A percentile compares a stretch with the other conserved stretches of the same genome.
Conservation (phyloP, 2,888 invertebrate species). For the Merodon equestris region DNA sequence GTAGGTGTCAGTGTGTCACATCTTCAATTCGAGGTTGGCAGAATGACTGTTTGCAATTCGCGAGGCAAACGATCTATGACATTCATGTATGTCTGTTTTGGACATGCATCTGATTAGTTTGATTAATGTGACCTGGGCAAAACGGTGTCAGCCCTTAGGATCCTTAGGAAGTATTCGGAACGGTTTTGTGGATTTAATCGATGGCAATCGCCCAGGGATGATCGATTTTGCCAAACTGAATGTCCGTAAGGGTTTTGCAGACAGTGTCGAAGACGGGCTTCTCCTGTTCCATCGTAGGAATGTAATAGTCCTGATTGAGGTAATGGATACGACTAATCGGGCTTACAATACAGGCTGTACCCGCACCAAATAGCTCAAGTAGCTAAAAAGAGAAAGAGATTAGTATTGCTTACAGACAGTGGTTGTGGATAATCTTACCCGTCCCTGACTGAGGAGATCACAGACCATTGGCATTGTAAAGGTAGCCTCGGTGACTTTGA, state of each 20-base stretch:
- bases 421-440: conserved; percentile 81
- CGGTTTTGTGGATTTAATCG: conserved; percentile 77
- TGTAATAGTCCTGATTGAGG: conserved; percentile 82
- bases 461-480: conserved; percentile 92
- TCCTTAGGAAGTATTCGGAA: too few species aligned
- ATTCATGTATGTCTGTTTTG: too few species aligned
- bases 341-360: conserved; percentile 97
- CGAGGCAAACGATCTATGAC: too few species aligned
- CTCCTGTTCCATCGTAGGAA: conserved; percentile 88
- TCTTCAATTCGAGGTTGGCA: too few species aligned
- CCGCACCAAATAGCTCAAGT: conserved; percentile 97
- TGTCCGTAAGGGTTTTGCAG: conserved; percentile 88
- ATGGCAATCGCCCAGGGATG: conserved; percentile 89
- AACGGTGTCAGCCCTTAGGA: too few species aligned
- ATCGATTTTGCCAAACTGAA: conserved; percentile 92
- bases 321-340: conserved; percentile 94
- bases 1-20: too few species aligned
- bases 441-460: conserved; percentile 86
- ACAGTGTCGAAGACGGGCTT: conserved; percentile 87
- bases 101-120: too few species aligned
- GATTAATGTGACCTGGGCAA: too few species aligned
- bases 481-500: conserved; percentile 88
- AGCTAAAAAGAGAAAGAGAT: conserved; percentile 82
- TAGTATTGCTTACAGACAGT: conserved; percentile 34
- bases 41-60: too few species aligned